Conservation (phyloP, 2,797 vertebrate species). For the Enteromius fasciolatus region DNA sequence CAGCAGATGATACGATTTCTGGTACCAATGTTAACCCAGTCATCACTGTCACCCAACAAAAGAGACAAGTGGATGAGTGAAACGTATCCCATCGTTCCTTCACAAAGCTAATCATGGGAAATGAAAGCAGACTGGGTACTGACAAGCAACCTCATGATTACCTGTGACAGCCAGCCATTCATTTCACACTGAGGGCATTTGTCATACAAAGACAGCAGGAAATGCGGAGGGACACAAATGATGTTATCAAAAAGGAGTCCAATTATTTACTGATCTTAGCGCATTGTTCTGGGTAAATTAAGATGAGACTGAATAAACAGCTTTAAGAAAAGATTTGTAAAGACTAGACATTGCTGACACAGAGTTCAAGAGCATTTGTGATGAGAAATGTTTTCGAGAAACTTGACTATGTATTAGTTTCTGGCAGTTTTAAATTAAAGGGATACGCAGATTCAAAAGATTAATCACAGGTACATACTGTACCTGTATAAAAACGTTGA, state of each 20-base stretch:
- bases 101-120: slow-evolving; percentile 78
- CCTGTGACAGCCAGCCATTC: slow-evolving; percentile 79
- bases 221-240: slow-evolving; percentile 52
- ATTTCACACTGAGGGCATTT: slow-evolving; percentile 73
- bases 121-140: slow-evolving; percentile 77
- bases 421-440: slow-evolving; percentile 1
- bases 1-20: slow-evolving; percentile 42
- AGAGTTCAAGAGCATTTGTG: neutral
- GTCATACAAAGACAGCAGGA: slow-evolving; percentile 65
- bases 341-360: slow-evolving; percentile 18
- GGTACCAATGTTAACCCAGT: slow-evolving; percentile 45
- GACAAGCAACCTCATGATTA: slow-evolving; percentile 80
- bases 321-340: slow-evolving; percentile 38
- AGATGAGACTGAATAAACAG: slow-evolving; percentile 31
- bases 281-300: slow-evolving; percentile 41
- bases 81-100: slow-evolving; percentile 66
- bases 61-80: slow-evolving; percentile 47
- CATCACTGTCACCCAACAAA: slow-evolving; percentile 54
- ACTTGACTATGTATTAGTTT: neutral
- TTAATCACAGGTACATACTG: neutral
- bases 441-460: slow-evolving; percentile 7
- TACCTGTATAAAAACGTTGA: neutral
- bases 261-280: slow-evolving; percentile 46
- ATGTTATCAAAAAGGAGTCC: slow-evolving; percentile 54
- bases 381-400: neutral